Evolutionary conservation across 1,140 invertebrate genomes (phyloP).

Genomic region (Diabrotica undecimpunctata): DNA sequence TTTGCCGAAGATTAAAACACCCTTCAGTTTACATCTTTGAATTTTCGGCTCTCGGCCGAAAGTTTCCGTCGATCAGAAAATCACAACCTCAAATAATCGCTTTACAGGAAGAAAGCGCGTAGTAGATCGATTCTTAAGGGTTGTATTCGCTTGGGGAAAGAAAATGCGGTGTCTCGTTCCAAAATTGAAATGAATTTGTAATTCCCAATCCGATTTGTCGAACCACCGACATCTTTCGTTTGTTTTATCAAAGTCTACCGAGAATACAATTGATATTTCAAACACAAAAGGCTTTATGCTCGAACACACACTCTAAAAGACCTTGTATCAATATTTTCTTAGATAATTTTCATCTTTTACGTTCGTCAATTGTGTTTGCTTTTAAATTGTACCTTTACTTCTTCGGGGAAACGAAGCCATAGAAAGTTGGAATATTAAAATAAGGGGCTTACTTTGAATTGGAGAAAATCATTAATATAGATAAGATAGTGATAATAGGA

Average conservation of each 20-base stretch:
- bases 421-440: no score
- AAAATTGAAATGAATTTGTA: slow-evolving; percentile 6
- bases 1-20: slow-evolving; percentile 25
- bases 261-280: slow-evolving; percentile 31
- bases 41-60: slow-evolving; percentile 17
- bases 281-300: slow-evolving; percentile 28
- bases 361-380: slow-evolving; percentile 26
- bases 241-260: slow-evolving; percentile 27
- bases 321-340: slow-evolving; percentile 25
- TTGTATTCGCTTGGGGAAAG: no score
- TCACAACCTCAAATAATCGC: no score
- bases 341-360: slow-evolving; percentile 23
- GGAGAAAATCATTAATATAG: no score
- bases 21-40: slow-evolving; percentile 22
- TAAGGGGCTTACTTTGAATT: no score
- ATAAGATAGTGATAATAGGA: no score
- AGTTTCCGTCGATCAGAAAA: not conserved
- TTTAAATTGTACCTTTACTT: slow-evolving; percentile 18
- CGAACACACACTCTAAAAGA: slow-evolving; percentile 18
- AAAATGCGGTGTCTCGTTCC: not conserved
- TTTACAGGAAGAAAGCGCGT: no score
- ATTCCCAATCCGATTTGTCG: slow-evolving; percentile 30
- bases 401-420: not conserved
- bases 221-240: slow-evolving; percentile 27
- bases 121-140: no score